These are phyloP conservation scores for Puntigrus tetrazona DNA, from an alignment of 2,113 vertebrate species.

Conservation along the genomic window DNA sequence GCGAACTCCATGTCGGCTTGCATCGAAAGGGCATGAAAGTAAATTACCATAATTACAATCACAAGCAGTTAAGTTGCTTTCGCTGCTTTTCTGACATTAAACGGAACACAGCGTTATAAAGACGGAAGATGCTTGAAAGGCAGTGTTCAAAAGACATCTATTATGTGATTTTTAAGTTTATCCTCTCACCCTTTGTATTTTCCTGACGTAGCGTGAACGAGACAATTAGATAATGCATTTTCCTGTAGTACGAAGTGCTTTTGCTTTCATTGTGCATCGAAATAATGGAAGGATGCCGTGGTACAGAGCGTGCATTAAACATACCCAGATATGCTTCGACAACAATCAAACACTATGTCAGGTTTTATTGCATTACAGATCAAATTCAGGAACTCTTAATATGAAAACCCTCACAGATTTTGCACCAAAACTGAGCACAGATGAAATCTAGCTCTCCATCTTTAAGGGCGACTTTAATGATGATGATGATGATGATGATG, in stretches of 20 bases:
- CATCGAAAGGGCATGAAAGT: background rate
- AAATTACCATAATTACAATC: conserved; percentile 19
- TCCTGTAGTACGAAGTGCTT: background rate
- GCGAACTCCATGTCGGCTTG: background rate
- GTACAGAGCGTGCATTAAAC: background rate
- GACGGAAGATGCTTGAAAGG: background rate
- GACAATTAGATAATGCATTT: conserved; percentile 1
- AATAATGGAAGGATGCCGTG: background rate
- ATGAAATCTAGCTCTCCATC: background rate
- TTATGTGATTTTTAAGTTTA: conserved; percentile 13
- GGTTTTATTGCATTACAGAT: background rate
- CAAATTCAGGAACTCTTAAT: background rate
- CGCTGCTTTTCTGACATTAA: background rate
- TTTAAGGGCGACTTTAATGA: too few species aligned
- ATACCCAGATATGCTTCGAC: background rate
- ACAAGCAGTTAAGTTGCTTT: background rate
- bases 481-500: too few species aligned
- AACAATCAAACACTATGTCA: background rate
- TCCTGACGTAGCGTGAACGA: background rate
- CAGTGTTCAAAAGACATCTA: conserved; percentile 11
- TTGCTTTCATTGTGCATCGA: conserved; percentile 8
- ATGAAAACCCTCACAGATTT: background rate
- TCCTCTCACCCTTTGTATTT: conserved; percentile 23
- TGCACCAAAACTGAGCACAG: background rate
- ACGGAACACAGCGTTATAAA: background rate